Base-by-base conservation (phyloP, 64 coral and sea anemone species). In the Pocillopora verrucosa region DNA sequence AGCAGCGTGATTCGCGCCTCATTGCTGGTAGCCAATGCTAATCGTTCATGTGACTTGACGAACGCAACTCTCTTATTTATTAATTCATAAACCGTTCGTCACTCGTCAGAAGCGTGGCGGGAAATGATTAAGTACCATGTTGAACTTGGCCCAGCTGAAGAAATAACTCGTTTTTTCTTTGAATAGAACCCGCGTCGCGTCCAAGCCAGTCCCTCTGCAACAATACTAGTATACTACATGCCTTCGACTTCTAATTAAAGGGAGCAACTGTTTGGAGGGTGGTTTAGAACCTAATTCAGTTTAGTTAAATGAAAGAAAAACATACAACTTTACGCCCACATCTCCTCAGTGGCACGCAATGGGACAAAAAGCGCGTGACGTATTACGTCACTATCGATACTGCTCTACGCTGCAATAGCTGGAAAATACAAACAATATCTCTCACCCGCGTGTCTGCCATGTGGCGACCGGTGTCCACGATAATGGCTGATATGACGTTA, bases 381-480 rank as follows among this genome's bases (percentile, higher is more conserved):
- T 5, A 6, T 84, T 63, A 85, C 82, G 82, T 85, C 65, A 34
- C 64, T 57, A 10, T 6, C 24, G 24, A 63, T 36, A 16, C 19
- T 15, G 20, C 67, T 72, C 67, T 24, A n/a, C 22, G 22, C 25
- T 70, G 67, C 10, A 25, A 72, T 85, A 85, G 70, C 56, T 68
- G 1, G 34, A 20, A 37, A 83, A 62, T 7, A 63, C 13, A 36
- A n/a, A 9, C 26, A 72, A 72, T 57, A 20, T 11, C 11, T 38
- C 20, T 65, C 37, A 72, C 14, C 36, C 82, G 45, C 82, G 34
- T 85, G 82, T 72, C 51, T 72, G 13, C 67, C 64, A 72, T 68
- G 82, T 24, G 82, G 82, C 36, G 30, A 20, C 67, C 67, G 20
- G 20, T 70, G 65, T 24, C 76, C 45, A 58, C 10, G 16, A 17